Percentiles rank a stretch among this genome's conserved stretches.
Conservation (phyloP, 2,797 vertebrate genomes). For the Rousettus madagascariensis region DNA sequence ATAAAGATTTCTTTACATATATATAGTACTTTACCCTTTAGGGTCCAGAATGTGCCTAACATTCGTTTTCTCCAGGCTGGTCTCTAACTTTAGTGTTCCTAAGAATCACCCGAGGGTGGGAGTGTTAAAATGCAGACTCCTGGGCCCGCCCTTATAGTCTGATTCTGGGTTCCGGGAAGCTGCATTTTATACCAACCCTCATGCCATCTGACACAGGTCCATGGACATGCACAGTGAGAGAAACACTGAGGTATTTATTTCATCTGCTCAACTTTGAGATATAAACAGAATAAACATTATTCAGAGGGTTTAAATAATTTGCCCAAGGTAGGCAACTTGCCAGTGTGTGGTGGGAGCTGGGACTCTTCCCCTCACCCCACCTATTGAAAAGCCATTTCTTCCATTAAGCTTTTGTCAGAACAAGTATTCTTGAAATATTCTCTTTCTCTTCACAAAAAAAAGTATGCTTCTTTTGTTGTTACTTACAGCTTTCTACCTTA, state of each 20-base stretch:
- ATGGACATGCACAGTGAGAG: not conserved
- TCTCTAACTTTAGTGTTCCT: not conserved
- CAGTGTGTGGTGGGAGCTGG: not conserved
- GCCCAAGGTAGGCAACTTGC: not conserved
- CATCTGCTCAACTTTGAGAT: not conserved
- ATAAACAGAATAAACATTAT: not conserved
- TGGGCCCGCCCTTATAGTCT: not conserved
- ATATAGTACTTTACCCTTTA: not conserved
- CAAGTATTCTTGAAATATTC: not conserved
- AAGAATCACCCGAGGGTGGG: not conserved
- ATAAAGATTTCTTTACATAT: not conserved
- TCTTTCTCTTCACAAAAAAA: not conserved
- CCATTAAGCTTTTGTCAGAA: not conserved
- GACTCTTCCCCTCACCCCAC: not conserved
- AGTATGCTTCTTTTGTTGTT: not conserved
- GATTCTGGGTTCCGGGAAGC: not conserved
- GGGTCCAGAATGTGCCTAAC: not conserved
- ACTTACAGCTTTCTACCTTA: not conserved
- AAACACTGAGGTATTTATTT: not conserved
- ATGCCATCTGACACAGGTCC: not conserved
- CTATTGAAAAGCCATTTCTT: not conserved
- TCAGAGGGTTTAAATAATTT: not conserved
- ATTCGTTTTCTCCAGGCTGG: not conserved
- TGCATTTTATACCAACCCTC: not conserved
- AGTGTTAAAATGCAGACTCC: not conserved